Conservation (phyloP, 2,113 vertebrate species). For the Genyomyrus donnyi region DNA sequence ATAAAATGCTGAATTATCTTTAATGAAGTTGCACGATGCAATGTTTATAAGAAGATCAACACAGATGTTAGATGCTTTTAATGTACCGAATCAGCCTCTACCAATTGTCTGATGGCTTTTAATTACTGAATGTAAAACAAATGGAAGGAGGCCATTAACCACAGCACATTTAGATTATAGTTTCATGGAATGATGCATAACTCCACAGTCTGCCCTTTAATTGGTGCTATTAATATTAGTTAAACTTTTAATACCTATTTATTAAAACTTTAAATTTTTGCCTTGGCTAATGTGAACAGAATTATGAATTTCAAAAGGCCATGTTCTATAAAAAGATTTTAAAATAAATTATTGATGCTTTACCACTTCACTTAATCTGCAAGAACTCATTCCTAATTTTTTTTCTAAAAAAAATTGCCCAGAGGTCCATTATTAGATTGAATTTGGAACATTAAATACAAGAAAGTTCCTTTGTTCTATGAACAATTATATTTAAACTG, state of each 20-base stretch:
- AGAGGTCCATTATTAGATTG: constrained; percentile 55
- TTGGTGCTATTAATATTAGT: constrained; percentile 66
- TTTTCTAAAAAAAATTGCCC: constrained; percentile 51
- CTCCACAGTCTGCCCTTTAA: constrained; percentile 50
- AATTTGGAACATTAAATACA: constrained; percentile 48
- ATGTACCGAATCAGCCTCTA: constrained; percentile 2
- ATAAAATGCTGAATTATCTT: constrained; percentile 33
- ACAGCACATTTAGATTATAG: constrained; percentile 36
- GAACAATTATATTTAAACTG: constrained; percentile 39
- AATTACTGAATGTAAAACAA: constrained; percentile 13
- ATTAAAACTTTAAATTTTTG: constrained; percentile 58
- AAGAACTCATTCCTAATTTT: constrained; percentile 51
- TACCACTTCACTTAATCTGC: constrained; percentile 57
- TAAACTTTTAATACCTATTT: constrained; percentile 69
- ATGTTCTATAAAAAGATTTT: constrained; percentile 63
- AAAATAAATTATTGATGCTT: constrained; percentile 60
- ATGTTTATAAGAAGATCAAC: constrained; percentile 35
- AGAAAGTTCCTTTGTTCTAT: constrained; percentile 33
- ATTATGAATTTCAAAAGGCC: constrained; percentile 60
- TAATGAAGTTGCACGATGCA: constrained; percentile 25
- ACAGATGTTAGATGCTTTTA: constrained; percentile 38
- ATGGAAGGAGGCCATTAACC: constrained; percentile 23
- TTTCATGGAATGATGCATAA: constrained; percentile 53
- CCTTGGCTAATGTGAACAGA: constrained; percentile 52
- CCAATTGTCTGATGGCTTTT: constrained; percentile 12